Base-by-base conservation (phyloP, 2,797 vertebrate species). In the Onychomys torridus region DNA sequence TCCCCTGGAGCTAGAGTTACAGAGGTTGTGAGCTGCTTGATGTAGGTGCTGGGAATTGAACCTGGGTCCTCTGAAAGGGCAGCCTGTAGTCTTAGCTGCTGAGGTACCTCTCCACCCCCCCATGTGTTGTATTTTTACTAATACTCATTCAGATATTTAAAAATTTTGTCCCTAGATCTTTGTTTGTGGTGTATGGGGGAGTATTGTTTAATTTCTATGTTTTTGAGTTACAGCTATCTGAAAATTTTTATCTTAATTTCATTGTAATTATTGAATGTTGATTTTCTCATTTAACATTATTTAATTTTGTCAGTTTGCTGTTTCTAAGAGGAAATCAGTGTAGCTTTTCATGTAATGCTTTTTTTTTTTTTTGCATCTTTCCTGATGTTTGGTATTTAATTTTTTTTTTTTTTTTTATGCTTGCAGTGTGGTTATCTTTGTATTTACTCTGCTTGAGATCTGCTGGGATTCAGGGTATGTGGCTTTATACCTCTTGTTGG, bases 101-200 rank as follows among this genome's bases (percentile, higher is more conserved):
- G 46, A 69, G 84, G 32, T 7, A 37, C 69, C 21, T 37, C 32
- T 69, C 32, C 34, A 86, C 21, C 23, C 13, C 13, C 14, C 4
- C 13, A 37, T 52, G 46, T 34, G 2, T 43, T 43, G 6, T 21
- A 34, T 8, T 65, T 65, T 90, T 63, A 84, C 29, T 84, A 34
- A 65, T 7, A 90, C 65, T 91, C 37, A 71, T 85, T n/a, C 23
- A 79, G 91, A 95, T 91, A 79, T 88, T 95, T 23, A 87, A 79
- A 73, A 4, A 34, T 52, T 92, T 59, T 19, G 87, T 73, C 67
- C 1, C 17, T 94, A 0, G 55, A 76, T 91, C n/a, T 96, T 94
- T 46, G 27, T 89, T 93, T 91, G 25, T 94, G n/a, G 73, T 83
- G 63, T 89, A 55, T 59, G n/a, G 16, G 52, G 34, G 17, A 88